Evolutionary conservation across 2,797 vertebrate species (phyloP), one percentile per base, ranked within the genome.

Genomic region (Ciconia nigra): DNA sequence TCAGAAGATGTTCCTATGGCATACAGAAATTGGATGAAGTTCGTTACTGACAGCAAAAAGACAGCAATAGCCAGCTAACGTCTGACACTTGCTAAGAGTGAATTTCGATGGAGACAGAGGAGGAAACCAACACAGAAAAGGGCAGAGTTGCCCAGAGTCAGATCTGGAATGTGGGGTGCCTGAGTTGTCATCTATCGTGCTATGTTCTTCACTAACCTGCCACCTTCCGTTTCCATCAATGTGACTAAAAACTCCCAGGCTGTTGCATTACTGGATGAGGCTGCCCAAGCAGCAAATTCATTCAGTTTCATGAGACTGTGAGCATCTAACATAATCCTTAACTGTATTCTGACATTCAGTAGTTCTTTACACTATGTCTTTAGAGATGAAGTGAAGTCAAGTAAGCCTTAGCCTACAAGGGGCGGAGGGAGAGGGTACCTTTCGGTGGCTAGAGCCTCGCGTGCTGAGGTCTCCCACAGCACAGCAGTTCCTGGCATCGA

Each of bases 381-480:
- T 25, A 35, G 16, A 69, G 47, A 52, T 7, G 47, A 83, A 78
- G 69, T 1, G 37, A 73, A 83, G 73, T 20, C 41, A 39, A 55
- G 55, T 2, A 5, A 85, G 57, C n/a, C 72, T 13, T 3, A n/a
- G 59, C 61, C 57, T 52, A 2, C 41, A 11, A 5, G 42, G 76
- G 70, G 15, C 0, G 1, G 69, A 61, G 57, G 52, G 22, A 73
- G 37, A 78, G 49, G 57, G 69, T 51, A 58, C 35, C 72, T 71
- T 33, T 46, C 0, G 5, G 57, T 10, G 13, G n/a, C 77, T 18
- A 44, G 6, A 84, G 73, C 67, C 61, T 55, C 3, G 0, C 0
- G 3, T n/a, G 31, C 7, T 0, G 41, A 18, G 26, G 29, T 47
- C 51, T 70, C 31, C 78, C 49, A 15, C 0, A 25, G 46, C 42